These are phyloP conservation scores for Escarpia spicata DNA, from an alignment of 2,888 invertebrate genomes.

Conservation along the genomic window DNA sequence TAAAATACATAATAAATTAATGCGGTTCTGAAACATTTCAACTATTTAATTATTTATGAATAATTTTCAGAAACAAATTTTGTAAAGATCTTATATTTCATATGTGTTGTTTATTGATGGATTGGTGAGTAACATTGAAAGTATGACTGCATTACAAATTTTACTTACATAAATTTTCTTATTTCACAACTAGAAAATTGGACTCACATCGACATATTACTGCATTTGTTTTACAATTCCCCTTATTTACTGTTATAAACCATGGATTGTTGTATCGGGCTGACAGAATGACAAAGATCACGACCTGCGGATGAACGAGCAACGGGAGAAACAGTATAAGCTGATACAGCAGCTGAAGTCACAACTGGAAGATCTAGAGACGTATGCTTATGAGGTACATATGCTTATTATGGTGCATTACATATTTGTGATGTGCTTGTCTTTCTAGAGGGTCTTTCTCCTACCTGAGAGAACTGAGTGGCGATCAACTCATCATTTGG, in stretches of 20 bases:
- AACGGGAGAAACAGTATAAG: slow-evolving; percentile 78
- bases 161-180: too few relatives aligned
- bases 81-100: too few relatives aligned
- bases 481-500: background rate
- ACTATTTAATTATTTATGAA: too few relatives aligned
- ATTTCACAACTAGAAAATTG: too few relatives aligned
- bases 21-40: too few relatives aligned
- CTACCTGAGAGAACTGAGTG: background rate
- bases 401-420: background rate
- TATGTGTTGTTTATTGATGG: background rate
- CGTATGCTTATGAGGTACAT: slow-evolving; percentile 83
- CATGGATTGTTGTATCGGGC: background rate
- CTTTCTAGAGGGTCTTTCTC: too few relatives aligned
- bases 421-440: background rate
- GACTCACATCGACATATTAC: too few relatives aligned
- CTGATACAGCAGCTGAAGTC: slow-evolving; percentile 89
- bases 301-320: slow-evolving; percentile 71
- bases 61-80: too few relatives aligned
- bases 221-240: background rate
- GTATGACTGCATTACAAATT: background rate
- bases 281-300: slow-evolving; percentile 64
- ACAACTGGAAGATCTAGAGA: slow-evolving; percentile 91
- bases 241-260: background rate
- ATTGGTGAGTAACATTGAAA: background rate
- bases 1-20: too few relatives aligned